These are phyloP conservation scores for Hormaphis cornu DNA, from an alignment of 1,140 invertebrate genomes.

Conservation along the genomic window DNA sequence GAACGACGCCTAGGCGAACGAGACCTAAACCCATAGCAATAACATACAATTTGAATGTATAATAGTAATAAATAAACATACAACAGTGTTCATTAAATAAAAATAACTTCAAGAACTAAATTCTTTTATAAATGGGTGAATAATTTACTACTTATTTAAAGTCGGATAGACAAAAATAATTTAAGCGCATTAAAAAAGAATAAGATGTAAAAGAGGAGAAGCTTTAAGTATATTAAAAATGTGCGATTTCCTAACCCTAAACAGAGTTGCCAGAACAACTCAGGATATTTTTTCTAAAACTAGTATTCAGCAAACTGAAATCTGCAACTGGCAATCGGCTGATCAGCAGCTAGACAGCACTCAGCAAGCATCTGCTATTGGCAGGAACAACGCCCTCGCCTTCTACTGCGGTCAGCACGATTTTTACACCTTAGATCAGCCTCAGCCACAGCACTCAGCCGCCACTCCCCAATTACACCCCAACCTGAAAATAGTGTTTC, in stretches of 20 bases:
- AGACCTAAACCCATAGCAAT: conserved; percentile 40
- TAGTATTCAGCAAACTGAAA: conserved; percentile 28
- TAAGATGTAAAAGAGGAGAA: neutral
- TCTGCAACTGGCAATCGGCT: conserved; percentile 31
- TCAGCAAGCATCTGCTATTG: conserved; percentile 27
- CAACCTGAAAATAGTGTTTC: conserved; percentile 30
- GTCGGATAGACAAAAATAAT: neutral
- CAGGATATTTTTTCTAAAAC: conserved; percentile 5
- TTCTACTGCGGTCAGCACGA: conserved; percentile 30
- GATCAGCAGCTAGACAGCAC: conserved; percentile 30
- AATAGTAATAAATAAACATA: neutral
- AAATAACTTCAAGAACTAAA: neutral
- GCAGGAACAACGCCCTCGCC: conserved; percentile 32
- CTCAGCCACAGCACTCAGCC: conserved; percentile 29
- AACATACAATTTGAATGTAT: neutral
- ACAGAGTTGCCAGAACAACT: conserved; percentile 22
- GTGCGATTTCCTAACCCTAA: conserved; percentile 27
- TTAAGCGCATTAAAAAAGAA: neutral
- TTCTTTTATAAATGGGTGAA: neutral
- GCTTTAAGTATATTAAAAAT: neutral
- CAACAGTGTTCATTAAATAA: neutral
- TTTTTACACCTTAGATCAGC: conserved; percentile 28
- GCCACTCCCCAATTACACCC: conserved; percentile 29
- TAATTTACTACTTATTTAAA: neutral
- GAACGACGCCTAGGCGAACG: conserved; percentile 38